Base-by-base conservation (phyloP, 1,140 invertebrate species). In the Drosophila bocki region DNA sequence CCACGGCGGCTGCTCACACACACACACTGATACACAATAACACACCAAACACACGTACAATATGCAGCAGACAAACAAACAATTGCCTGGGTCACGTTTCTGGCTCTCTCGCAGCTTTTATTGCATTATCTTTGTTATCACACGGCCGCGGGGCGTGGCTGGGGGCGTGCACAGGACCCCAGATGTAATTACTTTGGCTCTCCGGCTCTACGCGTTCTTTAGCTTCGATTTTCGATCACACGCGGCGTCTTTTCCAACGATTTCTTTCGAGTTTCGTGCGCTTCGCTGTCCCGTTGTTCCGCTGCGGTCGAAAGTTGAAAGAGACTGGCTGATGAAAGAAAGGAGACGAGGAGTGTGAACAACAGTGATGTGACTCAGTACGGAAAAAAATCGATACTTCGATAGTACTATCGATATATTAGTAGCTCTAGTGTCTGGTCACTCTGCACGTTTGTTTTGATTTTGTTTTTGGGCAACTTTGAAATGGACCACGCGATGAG, bases 11-110 rank as follows among this genome's bases (percentile, higher is more conserved):
- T 47, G 65, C 67, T 44, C 70, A 71, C 69, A 72, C 69, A 60
- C 67, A 65, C 47, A 48, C 37, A 50, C 47, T n/a, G 29, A 65
- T 19, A 59, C 53, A 56, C 48, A 75, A 45, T 26, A 32, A 22
- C 64, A 69, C 63, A 78, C 75, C 53, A 9, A 67, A 62, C 57
- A 78, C 75, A 62, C 56, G 75, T 42, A 33, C 47, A 67, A 22
- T 50, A 48, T 35, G 65, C 48, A 65, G 65, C 59, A 75, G 70
- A 58, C 75, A 76, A 77, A 77, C 63, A 77, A 76, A 77, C 75
- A 69, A 72, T 69, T 78, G 77, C 80, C 75, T 84, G 86, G 86
- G 84, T 88, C 78, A 88, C 83, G 84, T 87, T 87, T 78, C 75
- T 64, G 58, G 57, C 74, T 78, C 67, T 65, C 60, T 68, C 22